Evolutionary conservation across 35 echinoderm and acorn worm genomes (phyloP).

Genomic region (Holothuria glaberrima): DNA sequence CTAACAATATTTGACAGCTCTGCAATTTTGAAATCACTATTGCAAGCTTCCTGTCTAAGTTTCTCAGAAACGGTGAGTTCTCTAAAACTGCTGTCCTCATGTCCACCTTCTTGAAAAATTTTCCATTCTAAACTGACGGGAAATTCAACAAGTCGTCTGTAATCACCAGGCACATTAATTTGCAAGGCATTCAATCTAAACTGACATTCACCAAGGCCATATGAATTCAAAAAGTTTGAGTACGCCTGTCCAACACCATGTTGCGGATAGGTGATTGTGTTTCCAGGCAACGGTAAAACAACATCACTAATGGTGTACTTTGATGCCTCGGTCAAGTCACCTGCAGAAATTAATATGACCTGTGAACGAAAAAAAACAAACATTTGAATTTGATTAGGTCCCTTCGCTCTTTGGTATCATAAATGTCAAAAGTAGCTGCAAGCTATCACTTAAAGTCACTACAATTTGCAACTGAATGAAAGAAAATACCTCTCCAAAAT

Average conservation of each 20-base stretch:
- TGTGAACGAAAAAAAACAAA: slow-evolving; percentile 24
- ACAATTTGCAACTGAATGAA: too few species aligned
- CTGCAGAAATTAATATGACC: slow-evolving; percentile 61
- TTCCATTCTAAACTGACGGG: slow-evolving; percentile 64
- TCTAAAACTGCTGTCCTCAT: neutral
- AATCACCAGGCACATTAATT: slow-evolving; percentile 88
- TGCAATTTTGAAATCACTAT: neutral
- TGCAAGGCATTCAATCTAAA: slow-evolving; percentile 71
- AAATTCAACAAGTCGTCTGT: slow-evolving; percentile 65
- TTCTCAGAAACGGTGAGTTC: neutral
- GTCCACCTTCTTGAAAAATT: neutral
- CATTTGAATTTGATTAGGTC: neutral
- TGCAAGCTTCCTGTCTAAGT: neutral
- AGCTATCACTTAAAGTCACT: neutral
- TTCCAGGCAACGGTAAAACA: slow-evolving; percentile 84
- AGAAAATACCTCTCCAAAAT: too few species aligned
- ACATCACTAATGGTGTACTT: slow-evolving; percentile 68
- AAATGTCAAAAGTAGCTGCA: neutral
- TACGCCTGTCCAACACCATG: slow-evolving; percentile 63
- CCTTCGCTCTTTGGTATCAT: neutral
- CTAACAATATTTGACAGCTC: neutral
- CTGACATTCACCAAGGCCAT: slow-evolving; percentile 49
- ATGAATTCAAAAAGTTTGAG: slow-evolving; percentile 40
- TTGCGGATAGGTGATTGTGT: slow-evolving; percentile 74
- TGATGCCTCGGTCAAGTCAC: slow-evolving; percentile 27